Percentiles rank a stretch among this genome's conserved stretches.
phyloP scores from a whole-genome alignment of 2,113 vertebrate species.

The Eclectus roratus region DNA sequence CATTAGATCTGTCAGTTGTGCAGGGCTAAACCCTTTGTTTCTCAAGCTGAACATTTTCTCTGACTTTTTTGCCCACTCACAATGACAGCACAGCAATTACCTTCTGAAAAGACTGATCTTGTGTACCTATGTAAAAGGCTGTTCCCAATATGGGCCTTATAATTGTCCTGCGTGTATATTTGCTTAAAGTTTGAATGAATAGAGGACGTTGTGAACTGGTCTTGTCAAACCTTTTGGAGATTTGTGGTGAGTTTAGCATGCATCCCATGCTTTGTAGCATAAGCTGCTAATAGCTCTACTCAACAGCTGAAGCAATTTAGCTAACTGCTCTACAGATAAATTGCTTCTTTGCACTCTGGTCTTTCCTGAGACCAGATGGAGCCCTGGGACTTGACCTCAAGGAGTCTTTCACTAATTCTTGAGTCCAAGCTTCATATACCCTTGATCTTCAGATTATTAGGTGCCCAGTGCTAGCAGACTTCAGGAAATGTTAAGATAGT shows the following conservation, averaged over 20 bases:
- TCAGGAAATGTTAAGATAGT: not conserved
- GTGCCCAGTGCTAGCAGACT: not conserved
- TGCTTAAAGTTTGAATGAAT: not conserved
- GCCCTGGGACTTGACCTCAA: constrained; percentile 10
- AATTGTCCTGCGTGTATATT: not conserved
- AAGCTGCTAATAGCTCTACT: constrained; percentile 10
- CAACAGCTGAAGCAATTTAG: constrained; percentile 13
- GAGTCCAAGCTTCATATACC: not conserved
- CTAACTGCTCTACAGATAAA: not conserved
- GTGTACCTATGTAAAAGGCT: not conserved
- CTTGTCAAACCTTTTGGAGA: not conserved
- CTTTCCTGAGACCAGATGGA: not conserved
- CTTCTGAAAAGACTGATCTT: not conserved
- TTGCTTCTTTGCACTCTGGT: not conserved
- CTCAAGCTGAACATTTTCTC: not conserved
- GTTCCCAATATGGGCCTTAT: not conserved
- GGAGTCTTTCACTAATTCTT: not conserved
- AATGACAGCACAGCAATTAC: not conserved
- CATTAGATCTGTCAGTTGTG: not conserved
- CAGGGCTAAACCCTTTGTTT: not conserved
- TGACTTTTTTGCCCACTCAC: not conserved
- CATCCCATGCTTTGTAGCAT: not conserved
- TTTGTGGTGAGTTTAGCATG: not conserved
- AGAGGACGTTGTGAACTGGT: not conserved
- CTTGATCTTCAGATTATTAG: not conserved